Evolutionary conservation across 2,797 vertebrate genomes (phyloP).

Genomic region (Lacerta viridis): DNA sequence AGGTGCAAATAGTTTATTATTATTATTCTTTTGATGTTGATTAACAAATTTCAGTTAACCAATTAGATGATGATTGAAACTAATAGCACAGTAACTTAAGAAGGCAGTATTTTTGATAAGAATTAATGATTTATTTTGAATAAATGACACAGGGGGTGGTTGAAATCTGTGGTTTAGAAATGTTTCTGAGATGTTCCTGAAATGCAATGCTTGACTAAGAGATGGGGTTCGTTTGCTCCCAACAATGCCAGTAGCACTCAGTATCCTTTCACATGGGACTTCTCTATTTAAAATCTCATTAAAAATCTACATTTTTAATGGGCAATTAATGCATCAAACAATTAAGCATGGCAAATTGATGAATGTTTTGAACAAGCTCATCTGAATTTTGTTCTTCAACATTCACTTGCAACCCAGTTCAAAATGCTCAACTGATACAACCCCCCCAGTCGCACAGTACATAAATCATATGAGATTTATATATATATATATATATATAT

Average conservation of each 20-base stretch:
- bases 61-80: slow-evolving; percentile 33
- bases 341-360: slow-evolving; percentile 39
- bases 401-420: not conserved
- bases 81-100: slow-evolving; percentile 19
- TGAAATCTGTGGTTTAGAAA: slow-evolving; percentile 13
- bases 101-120: not conserved
- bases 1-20: not conserved
- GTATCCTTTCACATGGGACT: slow-evolving; percentile 29
- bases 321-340: slow-evolving; percentile 49
- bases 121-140: slow-evolving; percentile 24
- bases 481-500: too few species aligned
- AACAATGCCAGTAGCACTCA: slow-evolving; percentile 9
- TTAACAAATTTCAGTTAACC: slow-evolving; percentile 22
- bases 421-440: not conserved
- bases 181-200: not conserved
- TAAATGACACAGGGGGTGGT: not conserved
- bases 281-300: slow-evolving; percentile 46
- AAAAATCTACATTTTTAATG: slow-evolving; percentile 47
- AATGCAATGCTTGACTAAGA: slow-evolving; percentile 10
- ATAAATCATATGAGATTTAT: too few species aligned
- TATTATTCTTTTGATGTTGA: not conserved
- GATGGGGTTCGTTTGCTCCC: slow-evolving; percentile 10
- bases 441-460: too few species aligned
- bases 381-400: slow-evolving; percentile 28
- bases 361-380: slow-evolving; percentile 37